Evolutionary conservation across 2,113 vertebrate species (phyloP).

Genomic region (Dipodomys spectabilis): DNA sequence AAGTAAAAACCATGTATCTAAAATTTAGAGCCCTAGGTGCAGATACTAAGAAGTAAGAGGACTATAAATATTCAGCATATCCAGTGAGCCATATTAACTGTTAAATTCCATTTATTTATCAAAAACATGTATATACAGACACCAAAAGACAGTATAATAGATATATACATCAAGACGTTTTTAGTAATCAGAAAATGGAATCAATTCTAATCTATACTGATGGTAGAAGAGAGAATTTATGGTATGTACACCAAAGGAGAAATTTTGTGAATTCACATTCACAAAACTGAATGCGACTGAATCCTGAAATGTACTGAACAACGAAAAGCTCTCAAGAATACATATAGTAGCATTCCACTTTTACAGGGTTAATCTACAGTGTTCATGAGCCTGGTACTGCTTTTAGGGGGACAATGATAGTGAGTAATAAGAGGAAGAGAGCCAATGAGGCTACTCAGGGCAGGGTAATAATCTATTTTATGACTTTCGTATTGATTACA

Average conservation of each 20-base stretch:
- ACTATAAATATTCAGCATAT: not conserved
- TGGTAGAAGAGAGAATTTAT: not conserved
- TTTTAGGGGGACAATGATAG: not conserved
- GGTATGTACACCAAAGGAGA: not conserved
- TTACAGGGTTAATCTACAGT: not conserved
- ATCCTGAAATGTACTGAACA: not conserved
- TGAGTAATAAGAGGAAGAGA: not conserved
- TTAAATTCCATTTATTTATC: not conserved
- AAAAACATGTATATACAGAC: not conserved
- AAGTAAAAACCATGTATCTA: not conserved
- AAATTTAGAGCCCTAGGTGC: not conserved
- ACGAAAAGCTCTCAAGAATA: not conserved
- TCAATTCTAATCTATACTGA: not conserved
- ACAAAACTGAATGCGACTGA: not conserved
- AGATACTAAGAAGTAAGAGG: not conserved
- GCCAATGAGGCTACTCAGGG: not conserved
- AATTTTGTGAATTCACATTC: not conserved
- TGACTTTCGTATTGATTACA: not conserved
- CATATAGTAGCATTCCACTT: not conserved
- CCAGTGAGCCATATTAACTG: not conserved
- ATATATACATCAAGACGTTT: not conserved
- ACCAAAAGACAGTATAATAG: not conserved
- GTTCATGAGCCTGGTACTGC: not conserved
- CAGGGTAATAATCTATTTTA: not conserved
- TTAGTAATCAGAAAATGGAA: not conserved